Base-by-base conservation (phyloP, 2,797 vertebrate genomes). In the Sylvilagus floridanus region DNA sequence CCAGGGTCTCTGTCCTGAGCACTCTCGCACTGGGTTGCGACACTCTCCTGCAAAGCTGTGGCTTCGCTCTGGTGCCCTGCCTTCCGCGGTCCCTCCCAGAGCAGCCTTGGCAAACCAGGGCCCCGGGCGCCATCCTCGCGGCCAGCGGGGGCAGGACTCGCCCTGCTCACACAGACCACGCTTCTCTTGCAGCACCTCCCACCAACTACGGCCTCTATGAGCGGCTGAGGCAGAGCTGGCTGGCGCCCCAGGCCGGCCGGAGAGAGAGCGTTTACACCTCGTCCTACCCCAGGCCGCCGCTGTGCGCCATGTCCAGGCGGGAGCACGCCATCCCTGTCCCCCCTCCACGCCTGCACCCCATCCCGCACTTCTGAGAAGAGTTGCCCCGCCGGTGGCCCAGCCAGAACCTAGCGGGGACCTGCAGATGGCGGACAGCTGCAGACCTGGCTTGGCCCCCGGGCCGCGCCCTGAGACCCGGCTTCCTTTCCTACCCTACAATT, bases 161-260 rank as follows among this genome's bases (percentile, higher is more conserved):
- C 50, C 69, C 78, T 7, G 4, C 11, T 84, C 28, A 94, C 65
- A 0, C 3, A 8, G 24, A 35, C 42, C 50, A 35, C 65, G n/a
- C 91, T 92, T 94, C 72, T 94, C 9, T 94, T 93, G 84, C 98
- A 99, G 99, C 94, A 30, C 98, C 98, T 91, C 98, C 98, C 54
- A 99, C 98, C 42, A 98, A 98, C 96, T 98, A 98, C 2, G 98
- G 98, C 69, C 98, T 98, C 7, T 96, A 81, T 0, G 91, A 98
- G 96, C 96, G 94, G 50, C 97, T 98, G 97, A 97, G 93, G 96
- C 97, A 95, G 37, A 93, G 73, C 75, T 97, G 98, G 96, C 91
- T 93, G 2, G 4, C 93, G 11, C 88, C 97, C 83, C 92, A 88
- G 89, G 57, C 47, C 37, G 94, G 96, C 65, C 93, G 85, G 9